phyloP scores from a whole-genome alignment of 2,888 invertebrate species.

The Rotaria sp. region DNA sequence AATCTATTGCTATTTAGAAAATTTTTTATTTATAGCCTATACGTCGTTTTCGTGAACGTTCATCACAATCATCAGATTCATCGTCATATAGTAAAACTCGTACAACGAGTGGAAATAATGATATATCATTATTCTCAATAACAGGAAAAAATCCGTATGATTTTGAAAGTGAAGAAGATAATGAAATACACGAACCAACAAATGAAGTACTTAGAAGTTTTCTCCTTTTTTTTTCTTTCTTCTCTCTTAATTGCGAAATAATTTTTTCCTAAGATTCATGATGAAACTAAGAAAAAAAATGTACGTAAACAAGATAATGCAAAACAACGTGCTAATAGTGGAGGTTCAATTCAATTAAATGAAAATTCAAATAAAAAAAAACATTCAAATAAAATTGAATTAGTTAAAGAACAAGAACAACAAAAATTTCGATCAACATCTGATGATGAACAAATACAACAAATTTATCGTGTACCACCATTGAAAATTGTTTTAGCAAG shows the following conservation, averaged over 20 bases:
- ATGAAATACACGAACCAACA: background rate
- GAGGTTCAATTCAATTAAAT: background rate
- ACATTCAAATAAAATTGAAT: background rate
- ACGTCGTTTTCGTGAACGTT: background rate
- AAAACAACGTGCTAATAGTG: background rate
- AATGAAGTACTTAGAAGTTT: background rate
- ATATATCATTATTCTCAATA: background rate
- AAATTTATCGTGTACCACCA: background rate
- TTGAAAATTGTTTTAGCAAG: background rate
- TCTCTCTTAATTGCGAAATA: background rate
- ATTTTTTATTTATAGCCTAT: background rate
- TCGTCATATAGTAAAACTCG: background rate
- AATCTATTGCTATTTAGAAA: no score
- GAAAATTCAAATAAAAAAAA: background rate
- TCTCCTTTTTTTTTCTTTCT: no score
- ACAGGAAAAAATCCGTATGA: background rate
- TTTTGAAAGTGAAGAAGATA: constrained; percentile 28
- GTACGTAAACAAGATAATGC: background rate
- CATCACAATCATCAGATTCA: constrained; percentile 8
- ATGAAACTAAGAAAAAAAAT: background rate
- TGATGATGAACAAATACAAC: constrained; percentile 5
- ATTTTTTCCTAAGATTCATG: background rate
- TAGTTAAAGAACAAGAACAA: background rate
- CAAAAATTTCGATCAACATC: background rate
- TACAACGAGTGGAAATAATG: background rate